Evolutionary conservation across 2,888 invertebrate genomes (phyloP).

Genomic region (Caenorhabditis sulstoni): DNA sequence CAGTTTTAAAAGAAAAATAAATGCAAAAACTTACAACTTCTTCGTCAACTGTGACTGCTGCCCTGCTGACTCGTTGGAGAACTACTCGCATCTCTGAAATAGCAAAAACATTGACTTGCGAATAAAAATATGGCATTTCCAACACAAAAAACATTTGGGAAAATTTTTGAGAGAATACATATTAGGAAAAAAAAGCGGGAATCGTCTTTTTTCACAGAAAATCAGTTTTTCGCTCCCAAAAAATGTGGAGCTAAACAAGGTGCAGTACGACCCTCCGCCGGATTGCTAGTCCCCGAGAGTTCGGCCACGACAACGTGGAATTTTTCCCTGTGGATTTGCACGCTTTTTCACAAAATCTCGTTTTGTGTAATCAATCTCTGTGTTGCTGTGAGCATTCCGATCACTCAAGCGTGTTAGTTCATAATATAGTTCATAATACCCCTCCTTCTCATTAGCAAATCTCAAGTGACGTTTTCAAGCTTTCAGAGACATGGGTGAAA

Average conservation of each 20-base stretch:
- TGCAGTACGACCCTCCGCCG: constrained; percentile 49
- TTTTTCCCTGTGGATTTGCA: constrained; percentile 8
- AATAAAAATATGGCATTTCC: background rate
- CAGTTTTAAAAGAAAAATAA: constrained; percentile 80
- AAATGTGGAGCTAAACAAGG: constrained; percentile 23
- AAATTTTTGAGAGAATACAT: background rate
- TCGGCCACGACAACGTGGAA: constrained; percentile 60
- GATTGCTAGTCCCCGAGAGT: constrained; percentile 32
- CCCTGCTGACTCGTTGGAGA: constrained; percentile 76
- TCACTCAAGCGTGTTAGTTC: constrained; percentile 38
- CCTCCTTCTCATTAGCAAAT: background rate
- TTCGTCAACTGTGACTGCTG: constrained; percentile 74
- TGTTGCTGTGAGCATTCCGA: constrained; percentile 48
- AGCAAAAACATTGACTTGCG: background rate
- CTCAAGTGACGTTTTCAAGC: background rate
- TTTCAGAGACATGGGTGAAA: constrained; percentile 56
- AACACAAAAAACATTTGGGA: background rate
- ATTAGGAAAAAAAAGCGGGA: background rate
- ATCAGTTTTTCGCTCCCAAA: constrained; percentile 15
- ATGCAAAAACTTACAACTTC: constrained; percentile 70
- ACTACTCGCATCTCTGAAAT: constrained; percentile 73
- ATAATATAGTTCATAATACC: background rate
- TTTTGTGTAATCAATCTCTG: constrained; percentile 41
- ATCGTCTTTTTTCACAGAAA: too few species aligned
- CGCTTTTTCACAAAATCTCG: constrained; percentile 24